Conservation (phyloP, 2,888 invertebrate genomes). For the Corbicula japonica region DNA sequence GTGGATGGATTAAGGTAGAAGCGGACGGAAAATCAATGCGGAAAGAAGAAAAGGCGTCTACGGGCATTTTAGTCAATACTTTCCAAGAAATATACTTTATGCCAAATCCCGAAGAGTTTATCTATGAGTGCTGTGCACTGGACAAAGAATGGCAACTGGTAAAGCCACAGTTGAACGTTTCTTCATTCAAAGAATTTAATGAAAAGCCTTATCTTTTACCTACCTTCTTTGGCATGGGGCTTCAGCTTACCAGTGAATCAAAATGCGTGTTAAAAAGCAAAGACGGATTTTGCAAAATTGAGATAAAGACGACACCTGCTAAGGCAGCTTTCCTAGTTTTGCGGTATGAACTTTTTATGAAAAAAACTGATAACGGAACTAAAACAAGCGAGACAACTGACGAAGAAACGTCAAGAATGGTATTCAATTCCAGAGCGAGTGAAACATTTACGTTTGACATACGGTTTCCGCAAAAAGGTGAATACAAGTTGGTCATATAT, state of each 20-base stretch:
- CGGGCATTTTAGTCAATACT: conserved; percentile 47
- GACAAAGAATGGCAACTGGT: conserved; percentile 60
- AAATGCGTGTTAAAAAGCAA: conserved; percentile 32
- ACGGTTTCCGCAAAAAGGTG: conserved; percentile 58
- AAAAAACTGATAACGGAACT: conserved; percentile 37
- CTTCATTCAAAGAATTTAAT: conserved; percentile 38
- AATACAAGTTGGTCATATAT: conserved; percentile 59
- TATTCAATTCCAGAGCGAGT: conserved; percentile 55
- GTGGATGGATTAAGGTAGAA: conserved; percentile 60
- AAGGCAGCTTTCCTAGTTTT: conserved; percentile 56
- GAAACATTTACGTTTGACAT: conserved; percentile 55
- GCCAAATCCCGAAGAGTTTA: conserved; percentile 58
- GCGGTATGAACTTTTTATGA: conserved; percentile 55
- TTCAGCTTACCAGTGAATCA: conserved; percentile 31
- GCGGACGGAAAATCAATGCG: conserved; percentile 30
- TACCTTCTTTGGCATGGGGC: conserved; percentile 56
- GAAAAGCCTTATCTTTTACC: conserved; percentile 56
- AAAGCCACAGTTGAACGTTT: background rate
- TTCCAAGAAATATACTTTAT: conserved; percentile 66
- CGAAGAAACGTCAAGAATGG: conserved; percentile 48
- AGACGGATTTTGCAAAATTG: conserved; percentile 39
- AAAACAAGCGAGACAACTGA: conserved; percentile 16
- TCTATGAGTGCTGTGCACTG: conserved; percentile 54
- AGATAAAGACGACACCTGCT: conserved; percentile 42
- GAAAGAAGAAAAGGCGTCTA: conserved; percentile 21